Conservation (phyloP, 2,888 invertebrate species). For the Dastarcus helophoroides region DNA sequence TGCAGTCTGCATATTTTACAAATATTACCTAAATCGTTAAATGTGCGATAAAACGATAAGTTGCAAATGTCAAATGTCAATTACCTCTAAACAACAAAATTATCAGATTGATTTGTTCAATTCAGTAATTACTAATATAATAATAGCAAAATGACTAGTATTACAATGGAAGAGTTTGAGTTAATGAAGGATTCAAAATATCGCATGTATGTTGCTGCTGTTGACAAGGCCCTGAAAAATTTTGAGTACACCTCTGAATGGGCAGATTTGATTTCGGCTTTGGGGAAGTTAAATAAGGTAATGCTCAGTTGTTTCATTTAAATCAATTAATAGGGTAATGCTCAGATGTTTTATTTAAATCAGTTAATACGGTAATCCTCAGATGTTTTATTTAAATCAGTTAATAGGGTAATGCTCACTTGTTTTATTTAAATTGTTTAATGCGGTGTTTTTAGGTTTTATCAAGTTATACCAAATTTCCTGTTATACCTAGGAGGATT, state of each 20-base stretch:
- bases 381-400: slow-evolving; percentile 5
- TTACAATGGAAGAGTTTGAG: slow-evolving; percentile 65
- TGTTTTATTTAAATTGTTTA: slow-evolving; percentile 3
- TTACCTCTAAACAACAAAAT: too few species aligned
- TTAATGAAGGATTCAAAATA: slow-evolving; percentile 73
- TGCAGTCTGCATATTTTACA: too few species aligned
- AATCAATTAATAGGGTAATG: slow-evolving; percentile 57
- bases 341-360: slow-evolving; percentile 7
- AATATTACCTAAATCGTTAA: too few species aligned
- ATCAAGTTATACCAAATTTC: slow-evolving; percentile 66
- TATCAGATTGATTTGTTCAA: too few species aligned
- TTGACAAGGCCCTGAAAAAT: slow-evolving; percentile 79
- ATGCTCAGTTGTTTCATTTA: slow-evolving; percentile 13
- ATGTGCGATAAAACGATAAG: too few species aligned
- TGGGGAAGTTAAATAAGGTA: slow-evolving; percentile 84
- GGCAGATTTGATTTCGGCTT: slow-evolving; percentile 84
- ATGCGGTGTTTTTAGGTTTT: slow-evolving; percentile 48
- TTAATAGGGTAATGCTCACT: slow-evolving; percentile 57
- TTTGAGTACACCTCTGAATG: slow-evolving; percentile 93
- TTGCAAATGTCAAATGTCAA: too few species aligned
- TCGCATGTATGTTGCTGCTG: slow-evolving; percentile 63
- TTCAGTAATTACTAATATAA: too few species aligned
- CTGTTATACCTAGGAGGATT: slow-evolving; percentile 74
- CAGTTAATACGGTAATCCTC: slow-evolving; percentile 57
- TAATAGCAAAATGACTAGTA: slow-evolving; percentile 39